phyloP scores from a whole-genome alignment of 2,797 vertebrate species.

The Chelidonichthys spinosus region DNA sequence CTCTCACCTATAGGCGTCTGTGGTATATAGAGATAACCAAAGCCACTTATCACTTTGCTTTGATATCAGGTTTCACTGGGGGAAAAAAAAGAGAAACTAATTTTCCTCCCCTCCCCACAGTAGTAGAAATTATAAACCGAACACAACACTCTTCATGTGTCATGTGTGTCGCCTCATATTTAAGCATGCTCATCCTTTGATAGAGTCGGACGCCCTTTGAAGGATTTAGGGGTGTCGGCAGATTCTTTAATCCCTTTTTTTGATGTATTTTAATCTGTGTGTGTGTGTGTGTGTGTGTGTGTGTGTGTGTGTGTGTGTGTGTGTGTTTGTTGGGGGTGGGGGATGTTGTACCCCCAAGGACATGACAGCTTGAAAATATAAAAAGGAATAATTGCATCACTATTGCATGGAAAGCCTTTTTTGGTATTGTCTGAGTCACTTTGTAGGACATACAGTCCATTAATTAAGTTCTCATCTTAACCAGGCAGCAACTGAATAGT shows the following conservation, averaged over 20 bases:
- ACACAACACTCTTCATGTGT: conserved; percentile 46
- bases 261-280: conserved; percentile 73
- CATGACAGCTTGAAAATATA: conserved; percentile 40
- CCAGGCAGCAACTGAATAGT: too few relatives aligned
- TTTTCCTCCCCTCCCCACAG: conserved; percentile 38
- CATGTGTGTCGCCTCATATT: conserved; percentile 66
- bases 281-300: background rate
- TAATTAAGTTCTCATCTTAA: conserved; percentile 24
- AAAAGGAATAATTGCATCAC: conserved; percentile 43
- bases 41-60: conserved; percentile 49
- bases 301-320: background rate
- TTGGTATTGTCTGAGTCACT: conserved; percentile 33
- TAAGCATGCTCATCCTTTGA: conserved; percentile 68
- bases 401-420: conserved; percentile 33
- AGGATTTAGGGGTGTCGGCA: conserved; percentile 68
- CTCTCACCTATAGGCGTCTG: conserved; percentile 25
- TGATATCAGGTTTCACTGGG: conserved; percentile 44
- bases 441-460: conserved; percentile 20
- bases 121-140: conserved; percentile 40
- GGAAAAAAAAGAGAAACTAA: conserved; percentile 31
- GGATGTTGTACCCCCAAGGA: conserved; percentile 25
- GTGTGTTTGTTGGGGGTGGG: background rate
- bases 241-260: conserved; percentile 74
- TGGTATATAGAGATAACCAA: conserved; percentile 42
- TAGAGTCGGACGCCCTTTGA: conserved; percentile 62